Evolutionary conservation across 1,140 invertebrate species (phyloP), one percentile per base, ranked within the genome.

Genomic region (Penaeus indicus): DNA sequence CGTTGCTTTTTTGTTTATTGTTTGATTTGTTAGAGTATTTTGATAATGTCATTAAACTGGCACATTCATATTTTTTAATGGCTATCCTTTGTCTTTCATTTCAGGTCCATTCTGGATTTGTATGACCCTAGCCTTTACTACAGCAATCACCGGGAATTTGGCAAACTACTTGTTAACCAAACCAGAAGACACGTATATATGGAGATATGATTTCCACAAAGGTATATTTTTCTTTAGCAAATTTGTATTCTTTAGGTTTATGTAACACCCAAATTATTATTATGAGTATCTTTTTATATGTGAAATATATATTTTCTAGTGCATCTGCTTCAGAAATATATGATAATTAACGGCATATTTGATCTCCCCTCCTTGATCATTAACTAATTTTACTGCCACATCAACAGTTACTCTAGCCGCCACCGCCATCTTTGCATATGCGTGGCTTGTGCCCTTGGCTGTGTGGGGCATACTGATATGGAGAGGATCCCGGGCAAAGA

Each of bases 71-170:
- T 42, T 7, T 42, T 42, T 42, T 42, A 5, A 42, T 7, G 7
- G 18, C 25, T n/a, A 47, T 63, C 10, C n/a, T 63, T 84, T 64
- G 32, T 84, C 25, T 67, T 82, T 84, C 79, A 64, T 91, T 92
- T 72, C 90, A 94, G 94, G 98, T 0, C 98, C 98, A n/a, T 97
- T 99, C 92, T 99, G 98, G 98, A 97, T 99, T 89, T 97, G 97
- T 91, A 94, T 97, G 10, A 99, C 98, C 4, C 93, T 99, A 92
- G 95, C 98, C 89, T 99, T 99, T 92, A 96, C 97, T 7, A 98
- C 98, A 92, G 98, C 97, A 8, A 97, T 99, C 60, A 97, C 96
- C 93, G 98, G 97, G 69, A 99, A 99, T 93, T 94, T 99, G 86
- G 95, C 97, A 0, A 97, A 96, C 93, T 99, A 99, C 93, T 93